phyloP scores from a whole-genome alignment of 2,888 invertebrate genomes.

The Portevinia maculata region DNA sequence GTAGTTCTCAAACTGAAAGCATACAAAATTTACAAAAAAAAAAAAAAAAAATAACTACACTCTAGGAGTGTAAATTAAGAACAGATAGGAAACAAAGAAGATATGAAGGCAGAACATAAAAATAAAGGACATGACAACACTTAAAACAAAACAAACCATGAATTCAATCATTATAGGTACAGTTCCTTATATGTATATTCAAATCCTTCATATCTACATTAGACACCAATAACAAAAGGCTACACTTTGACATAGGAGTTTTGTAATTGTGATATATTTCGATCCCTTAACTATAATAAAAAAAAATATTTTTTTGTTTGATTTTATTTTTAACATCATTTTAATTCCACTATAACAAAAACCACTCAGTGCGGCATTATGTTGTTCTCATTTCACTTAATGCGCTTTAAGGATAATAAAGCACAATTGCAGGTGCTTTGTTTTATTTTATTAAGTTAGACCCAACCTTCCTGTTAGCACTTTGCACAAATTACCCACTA shows the following conservation, averaged over 20 bases:
- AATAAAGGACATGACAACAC: slow-evolving; percentile 54
- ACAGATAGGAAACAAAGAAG: slow-evolving; percentile 35
- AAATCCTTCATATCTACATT: slow-evolving; percentile 45
- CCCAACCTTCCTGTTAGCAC: slow-evolving; percentile 33
- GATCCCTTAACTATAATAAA: too few species aligned
- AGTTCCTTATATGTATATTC: slow-evolving; percentile 35
- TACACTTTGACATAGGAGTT: slow-evolving; percentile 20
- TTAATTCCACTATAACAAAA: slow-evolving; percentile 10
- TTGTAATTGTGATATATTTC: slow-evolving; percentile 7
- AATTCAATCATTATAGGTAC: slow-evolving; percentile 33
- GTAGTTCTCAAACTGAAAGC: slow-evolving; percentile 41
- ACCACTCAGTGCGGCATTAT: neutral
- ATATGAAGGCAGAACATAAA: slow-evolving; percentile 21
- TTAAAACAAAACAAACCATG: slow-evolving; percentile 6
- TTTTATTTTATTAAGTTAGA: slow-evolving; percentile 3
- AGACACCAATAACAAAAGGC: slow-evolving; percentile 1
- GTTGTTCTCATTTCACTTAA: slow-evolving; percentile 58
- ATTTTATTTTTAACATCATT: slow-evolving; percentile 2
- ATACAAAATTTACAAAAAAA: slow-evolving; percentile 31
- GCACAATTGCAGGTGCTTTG: slow-evolving; percentile 61
- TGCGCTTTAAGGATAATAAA: slow-evolving; percentile 62
- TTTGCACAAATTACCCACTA: slow-evolving; percentile 45
- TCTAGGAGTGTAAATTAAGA: slow-evolving; percentile 52
- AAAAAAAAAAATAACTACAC: slow-evolving; percentile 29
- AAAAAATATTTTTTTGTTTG: too few species aligned